phyloP scores from a whole-genome alignment of 2,113 vertebrate species.

The Aphyosemion australe region DNA sequence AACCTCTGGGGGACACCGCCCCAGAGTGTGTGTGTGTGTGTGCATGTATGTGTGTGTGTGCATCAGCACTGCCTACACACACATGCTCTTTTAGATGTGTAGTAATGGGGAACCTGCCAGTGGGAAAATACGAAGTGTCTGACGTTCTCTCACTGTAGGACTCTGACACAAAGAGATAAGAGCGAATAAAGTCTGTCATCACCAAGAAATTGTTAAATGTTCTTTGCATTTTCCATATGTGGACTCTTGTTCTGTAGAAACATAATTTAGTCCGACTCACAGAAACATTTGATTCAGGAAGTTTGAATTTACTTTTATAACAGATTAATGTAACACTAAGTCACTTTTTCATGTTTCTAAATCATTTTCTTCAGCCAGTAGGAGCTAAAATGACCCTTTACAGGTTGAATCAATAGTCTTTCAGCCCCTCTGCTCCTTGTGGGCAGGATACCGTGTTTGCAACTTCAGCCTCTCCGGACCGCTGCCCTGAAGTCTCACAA shows the following conservation, averaged over 20 bases:
- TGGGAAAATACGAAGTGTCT: conserved; percentile 36
- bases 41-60: not conserved
- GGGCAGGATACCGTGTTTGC: too few species aligned
- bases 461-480: too few species aligned
- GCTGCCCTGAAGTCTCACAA: too few species aligned
- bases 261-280: too few species aligned
- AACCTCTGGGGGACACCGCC: conserved; percentile 53
- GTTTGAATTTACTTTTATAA: not conserved
- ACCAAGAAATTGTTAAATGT: not conserved
- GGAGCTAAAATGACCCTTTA: too few species aligned
- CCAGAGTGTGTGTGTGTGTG: not conserved
- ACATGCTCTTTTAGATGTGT: conserved; percentile 26
- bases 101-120: conserved; percentile 24
- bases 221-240: not conserved
- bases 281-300: not conserved
- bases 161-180: conserved; percentile 19
- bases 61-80: conserved; percentile 9
- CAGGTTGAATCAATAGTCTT: too few species aligned
- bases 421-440: too few species aligned
- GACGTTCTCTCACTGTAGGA: not conserved
- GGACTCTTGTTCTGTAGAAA: not conserved
- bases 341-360: too few species aligned
- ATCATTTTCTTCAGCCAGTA: too few species aligned
- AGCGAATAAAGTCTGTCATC: conserved; percentile 12
- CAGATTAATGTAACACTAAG: too few species aligned